Evolutionary conservation across 2,797 vertebrate genomes (phyloP), one percentile per base, ranked within the genome.

Genomic region (Cichlasoma orientale): DNA sequence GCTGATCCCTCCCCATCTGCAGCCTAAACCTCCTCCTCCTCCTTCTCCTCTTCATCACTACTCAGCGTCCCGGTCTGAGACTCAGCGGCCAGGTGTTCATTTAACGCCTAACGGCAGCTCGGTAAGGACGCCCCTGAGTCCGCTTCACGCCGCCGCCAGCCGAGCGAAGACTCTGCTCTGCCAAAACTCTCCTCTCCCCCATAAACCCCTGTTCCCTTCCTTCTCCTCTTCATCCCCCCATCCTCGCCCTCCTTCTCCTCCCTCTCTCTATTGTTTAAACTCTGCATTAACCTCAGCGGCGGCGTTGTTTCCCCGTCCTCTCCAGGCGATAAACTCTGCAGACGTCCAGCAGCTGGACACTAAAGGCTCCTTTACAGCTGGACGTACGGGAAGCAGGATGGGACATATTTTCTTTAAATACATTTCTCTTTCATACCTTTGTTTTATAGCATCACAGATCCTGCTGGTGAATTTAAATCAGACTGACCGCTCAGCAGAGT

Each of bases 11-110:
- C 74, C 74, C 85, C 86, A 80, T 89, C 90, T 89, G 85, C 80
- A 21, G 61, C 74, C 68, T 56, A n/a, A 50, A 27, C 55, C 57
- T 74, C 59, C 66, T 25, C 74, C 72, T 78, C 77, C 72, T 85
- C 81, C 72, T 78, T 74, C 72, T 85, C 81, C 66, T 86, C 86
- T 53, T 87, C 83, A 55, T 80, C 83, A 12, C 73, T n/a, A 23
- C 78, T 79, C 86, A 54, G 63, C 68, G 1, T 75, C 80, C 78
- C 73, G 66, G 78, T 58, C 75, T 72, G 79, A 81, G 85, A 75
- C 77, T 84, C 77, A 18, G 78, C 80, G 77, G 80, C 83, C 90
- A 93, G 90, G 91, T 92, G 92, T 93, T 92, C 90, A 88, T 91
- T 90, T 90, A 92, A 89, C 91, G 88, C 83, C 84, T 86, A 83